These are phyloP conservation scores for Trichonephila clavipes DNA, from an alignment of 1,140 invertebrate species.

Conservation along the genomic window DNA sequence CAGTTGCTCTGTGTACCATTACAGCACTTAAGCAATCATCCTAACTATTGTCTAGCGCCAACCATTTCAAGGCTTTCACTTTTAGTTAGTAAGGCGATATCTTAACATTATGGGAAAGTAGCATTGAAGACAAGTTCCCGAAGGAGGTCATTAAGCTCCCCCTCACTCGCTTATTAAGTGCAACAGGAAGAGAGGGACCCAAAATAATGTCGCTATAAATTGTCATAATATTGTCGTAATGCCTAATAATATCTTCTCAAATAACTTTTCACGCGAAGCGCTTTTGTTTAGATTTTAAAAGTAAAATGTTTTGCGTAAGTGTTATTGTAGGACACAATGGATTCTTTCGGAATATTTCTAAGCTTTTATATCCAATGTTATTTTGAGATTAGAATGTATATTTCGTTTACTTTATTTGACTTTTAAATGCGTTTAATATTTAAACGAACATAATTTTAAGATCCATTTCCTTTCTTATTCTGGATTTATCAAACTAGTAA, in stretches of 20 bases:
- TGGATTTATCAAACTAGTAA: too few relatives aligned
- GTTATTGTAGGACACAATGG: too few relatives aligned
- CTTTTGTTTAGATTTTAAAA: not conserved
- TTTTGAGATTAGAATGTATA: too few relatives aligned
- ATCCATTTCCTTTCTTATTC: too few relatives aligned
- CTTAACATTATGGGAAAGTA: not conserved
- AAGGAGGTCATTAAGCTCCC: not conserved
- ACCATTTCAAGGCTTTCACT: not conserved
- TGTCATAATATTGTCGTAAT: not conserved
- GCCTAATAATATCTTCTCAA: not conserved
- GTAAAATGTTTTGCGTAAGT: too few relatives aligned
- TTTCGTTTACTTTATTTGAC: too few relatives aligned
- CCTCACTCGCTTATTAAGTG: not conserved
- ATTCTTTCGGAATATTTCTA: too few relatives aligned
- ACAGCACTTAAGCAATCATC: not conserved
- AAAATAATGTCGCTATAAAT: not conserved
- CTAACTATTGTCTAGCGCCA: not conserved
- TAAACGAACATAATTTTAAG: too few relatives aligned
- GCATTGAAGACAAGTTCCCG: not conserved
- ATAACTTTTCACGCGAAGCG: not conserved
- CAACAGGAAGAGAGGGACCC: not conserved
- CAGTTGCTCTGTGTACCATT: not conserved
- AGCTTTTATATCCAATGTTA: too few relatives aligned
- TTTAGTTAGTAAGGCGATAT: not conserved
- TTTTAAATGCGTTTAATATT: too few relatives aligned